Conservation (phyloP, 2,888 invertebrate species). For the Andricus quercusramuli region DNA sequence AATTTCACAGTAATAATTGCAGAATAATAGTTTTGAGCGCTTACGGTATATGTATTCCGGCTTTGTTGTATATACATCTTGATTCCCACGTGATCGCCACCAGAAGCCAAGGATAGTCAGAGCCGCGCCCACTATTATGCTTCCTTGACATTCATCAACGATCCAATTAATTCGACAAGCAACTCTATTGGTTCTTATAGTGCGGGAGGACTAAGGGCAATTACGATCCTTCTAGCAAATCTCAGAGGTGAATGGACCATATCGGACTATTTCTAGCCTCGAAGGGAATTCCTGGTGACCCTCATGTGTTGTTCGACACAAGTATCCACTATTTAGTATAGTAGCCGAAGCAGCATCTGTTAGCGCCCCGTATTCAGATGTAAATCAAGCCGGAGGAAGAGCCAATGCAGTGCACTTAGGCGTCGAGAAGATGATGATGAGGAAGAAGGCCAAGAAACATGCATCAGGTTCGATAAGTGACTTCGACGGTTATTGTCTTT, state of each 20-base stretch:
- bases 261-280: neutral
- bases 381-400: slow-evolving; percentile 68
- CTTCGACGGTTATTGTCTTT: slow-evolving; percentile 13
- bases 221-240: neutral
- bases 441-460: slow-evolving; percentile 24
- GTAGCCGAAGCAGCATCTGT: slow-evolving; percentile 71
- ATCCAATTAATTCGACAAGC: slow-evolving; percentile 6
- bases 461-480: slow-evolving; percentile 7
- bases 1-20: neutral
- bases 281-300: slow-evolving; percentile 48
- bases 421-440: slow-evolving; percentile 29
- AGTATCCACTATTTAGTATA: slow-evolving; percentile 49
- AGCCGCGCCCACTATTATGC: neutral
- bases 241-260: slow-evolving; percentile 7
- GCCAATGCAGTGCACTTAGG: slow-evolving; percentile 45
- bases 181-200: neutral
- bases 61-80: slow-evolving; percentile 1
- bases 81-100: neutral
- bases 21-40: neutral
- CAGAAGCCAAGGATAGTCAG: neutral
- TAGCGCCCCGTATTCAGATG: slow-evolving; percentile 75
- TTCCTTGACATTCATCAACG: neutral
- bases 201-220: neutral
- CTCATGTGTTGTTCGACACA: slow-evolving; percentile 52
- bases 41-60: neutral